These are phyloP conservation scores for Drosophila barbarae DNA, from an alignment of 2,888 invertebrate genomes.

Conservation along the genomic window DNA sequence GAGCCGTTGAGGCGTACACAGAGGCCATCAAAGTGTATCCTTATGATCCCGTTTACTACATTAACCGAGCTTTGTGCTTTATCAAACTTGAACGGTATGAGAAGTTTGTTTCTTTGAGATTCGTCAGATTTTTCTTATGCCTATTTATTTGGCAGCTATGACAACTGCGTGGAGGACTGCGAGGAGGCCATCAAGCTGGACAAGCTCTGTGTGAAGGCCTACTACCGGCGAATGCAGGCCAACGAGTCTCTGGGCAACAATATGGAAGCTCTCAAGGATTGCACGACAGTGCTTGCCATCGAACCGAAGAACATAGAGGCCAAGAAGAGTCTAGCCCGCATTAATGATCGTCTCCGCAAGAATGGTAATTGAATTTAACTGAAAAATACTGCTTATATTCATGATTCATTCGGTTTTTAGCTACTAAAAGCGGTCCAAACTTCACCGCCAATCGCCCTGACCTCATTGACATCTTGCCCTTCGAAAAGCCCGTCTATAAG, in stretches of 20 bases:
- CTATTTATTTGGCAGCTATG: constrained; percentile 51
- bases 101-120: background rate
- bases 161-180: constrained; percentile 84
- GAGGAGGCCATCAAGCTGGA: constrained; percentile 89
- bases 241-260: constrained; percentile 86
- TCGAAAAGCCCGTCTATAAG: constrained; percentile 74
- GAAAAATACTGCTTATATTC: background rate
- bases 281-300: constrained; percentile 85
- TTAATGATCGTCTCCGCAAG: constrained; percentile 72
- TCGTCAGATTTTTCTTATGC: background rate
- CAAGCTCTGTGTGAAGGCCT: constrained; percentile 90
- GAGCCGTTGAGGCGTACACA: constrained; percentile 92
- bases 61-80: constrained; percentile 93
- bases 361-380: constrained; percentile 51
- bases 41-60: constrained; percentile 89
- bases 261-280: constrained; percentile 86
- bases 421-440: constrained; percentile 66
- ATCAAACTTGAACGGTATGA: constrained; percentile 88
- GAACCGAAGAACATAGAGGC: constrained; percentile 90
- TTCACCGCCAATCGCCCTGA: constrained; percentile 63
- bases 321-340: constrained; percentile 78
- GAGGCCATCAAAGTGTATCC: constrained; percentile 91
- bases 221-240: constrained; percentile 89
- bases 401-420: constrained; percentile 24
- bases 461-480: constrained; percentile 69